A percentile compares a stretch with the other conserved stretches of the same genome.
These are phyloP conservation scores for Hoplostethus mediterraneus DNA, from an alignment of 2,797 vertebrate species.

Conservation along the genomic window DNA sequence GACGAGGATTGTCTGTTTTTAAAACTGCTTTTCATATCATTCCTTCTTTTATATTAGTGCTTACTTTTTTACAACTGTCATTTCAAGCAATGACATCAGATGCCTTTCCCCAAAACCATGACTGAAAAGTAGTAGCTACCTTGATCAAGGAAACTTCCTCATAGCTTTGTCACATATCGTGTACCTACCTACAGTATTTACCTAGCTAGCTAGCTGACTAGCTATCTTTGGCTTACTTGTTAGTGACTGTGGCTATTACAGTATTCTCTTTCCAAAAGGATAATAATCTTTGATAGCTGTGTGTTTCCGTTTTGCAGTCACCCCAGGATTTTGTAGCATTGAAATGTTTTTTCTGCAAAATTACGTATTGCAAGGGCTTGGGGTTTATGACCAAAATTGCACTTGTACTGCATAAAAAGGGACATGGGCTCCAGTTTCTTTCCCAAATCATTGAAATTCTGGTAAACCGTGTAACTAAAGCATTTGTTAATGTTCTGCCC, in stretches of 20 bases:
- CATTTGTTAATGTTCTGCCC: constrained; percentile 6
- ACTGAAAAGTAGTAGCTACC: constrained; percentile 60
- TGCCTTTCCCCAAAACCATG: constrained; percentile 68
- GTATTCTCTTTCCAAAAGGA: constrained; percentile 46
- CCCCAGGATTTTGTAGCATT: constrained; percentile 52
- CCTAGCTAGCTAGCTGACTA: constrained; percentile 51
- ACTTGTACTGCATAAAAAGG: constrained; percentile 9
- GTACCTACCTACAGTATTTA: constrained; percentile 67
- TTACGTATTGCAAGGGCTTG: constrained; percentile 11
- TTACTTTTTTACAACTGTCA: constrained; percentile 64
- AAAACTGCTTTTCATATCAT: constrained; percentile 74
- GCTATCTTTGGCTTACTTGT: constrained; percentile 63
- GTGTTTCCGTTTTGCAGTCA: constrained; percentile 50
- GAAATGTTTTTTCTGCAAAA: constrained; percentile 6
- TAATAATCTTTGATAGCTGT: constrained; percentile 54
- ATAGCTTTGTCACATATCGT: constrained; percentile 67
- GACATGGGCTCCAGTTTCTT: constrained; percentile 16
- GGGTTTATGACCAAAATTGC: neutral
- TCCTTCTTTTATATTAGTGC: constrained; percentile 72
- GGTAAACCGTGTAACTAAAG: neutral
- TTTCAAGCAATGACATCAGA: constrained; percentile 59
- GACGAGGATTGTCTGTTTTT: constrained; percentile 67
- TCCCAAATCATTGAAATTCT: constrained; percentile 1
- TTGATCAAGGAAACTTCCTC: constrained; percentile 71
- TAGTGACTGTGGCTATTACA: constrained; percentile 65